phyloP scores from a whole-genome alignment of 2,888 invertebrate genomes.

The Cheilosia soror region DNA sequence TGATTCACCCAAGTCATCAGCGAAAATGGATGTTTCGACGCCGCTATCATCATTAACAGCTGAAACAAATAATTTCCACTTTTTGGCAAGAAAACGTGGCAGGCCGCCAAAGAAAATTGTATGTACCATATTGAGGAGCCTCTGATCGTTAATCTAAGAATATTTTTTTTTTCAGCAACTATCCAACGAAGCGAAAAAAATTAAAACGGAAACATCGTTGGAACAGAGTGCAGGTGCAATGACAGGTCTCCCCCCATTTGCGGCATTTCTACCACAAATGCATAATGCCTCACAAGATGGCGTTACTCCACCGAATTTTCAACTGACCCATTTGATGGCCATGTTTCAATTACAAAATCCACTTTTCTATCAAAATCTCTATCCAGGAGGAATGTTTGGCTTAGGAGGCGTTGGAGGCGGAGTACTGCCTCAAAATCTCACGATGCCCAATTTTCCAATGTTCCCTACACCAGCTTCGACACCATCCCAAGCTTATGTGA shows the following conservation, averaged over 20 bases:
- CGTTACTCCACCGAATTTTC: constrained; percentile 79
- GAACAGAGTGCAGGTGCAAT: constrained; percentile 21
- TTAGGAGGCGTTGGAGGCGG: constrained; percentile 57
- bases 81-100: constrained; percentile 81
- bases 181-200: constrained; percentile 42
- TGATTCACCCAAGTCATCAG: constrained; percentile 76
- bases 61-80: constrained; percentile 78
- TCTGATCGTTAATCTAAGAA: background rate
- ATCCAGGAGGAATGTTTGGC: constrained; percentile 79
- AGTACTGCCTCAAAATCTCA: constrained; percentile 37
- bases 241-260: constrained; percentile 63
- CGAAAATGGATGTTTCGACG: constrained; percentile 78
- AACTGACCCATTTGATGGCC: constrained; percentile 82
- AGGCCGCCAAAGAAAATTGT: constrained; percentile 83
- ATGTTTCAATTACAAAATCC: constrained; percentile 82
- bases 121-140: constrained; percentile 62
- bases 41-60: constrained; percentile 81
- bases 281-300: constrained; percentile 76
- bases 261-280: constrained; percentile 78
- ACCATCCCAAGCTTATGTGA: constrained; percentile 34
- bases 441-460: constrained; percentile 68
- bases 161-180: constrained; percentile 39
- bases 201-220: constrained; percentile 39
- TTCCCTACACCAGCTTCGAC: constrained; percentile 72
- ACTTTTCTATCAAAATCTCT: constrained; percentile 82